Base-by-base conservation (phyloP, 1,140 invertebrate genomes). In the Drosophila seguyi region DNA sequence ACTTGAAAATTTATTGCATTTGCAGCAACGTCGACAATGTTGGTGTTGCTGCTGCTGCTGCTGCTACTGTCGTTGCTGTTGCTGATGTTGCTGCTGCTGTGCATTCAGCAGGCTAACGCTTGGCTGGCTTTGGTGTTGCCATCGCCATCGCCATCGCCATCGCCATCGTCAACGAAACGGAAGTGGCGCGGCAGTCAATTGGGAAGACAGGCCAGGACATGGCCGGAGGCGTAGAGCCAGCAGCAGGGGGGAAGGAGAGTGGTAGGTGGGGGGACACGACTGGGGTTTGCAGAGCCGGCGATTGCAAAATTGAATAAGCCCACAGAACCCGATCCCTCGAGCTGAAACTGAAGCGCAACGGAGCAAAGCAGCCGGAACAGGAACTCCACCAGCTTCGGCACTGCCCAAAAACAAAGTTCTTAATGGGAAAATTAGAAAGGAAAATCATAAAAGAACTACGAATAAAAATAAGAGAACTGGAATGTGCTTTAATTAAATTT, bases 1-100 rank as follows among this genome's bases (percentile, higher is more conserved):
- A 90, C 85, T 90, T 90, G 85, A 90, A 90, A 90, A 90, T 90
- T 90, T 90, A 90, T 90, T 90, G 85, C 85, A 90, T 90, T 90
- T 90, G 81, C 71, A 76, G 84, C 58, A 69, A 34, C 59, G 53
- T 52, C 39, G 52, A 66, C 50, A 60, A 52, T 56, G 56, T 47
- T 55, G 53, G 45, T 74, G 57, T 60, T 65, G 65, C 48, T 72
- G 58, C 57, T 72, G 45, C 1, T 58, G 71, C 20, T 62, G 42
- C 36, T 75, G 48, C 0, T 59, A 58, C 0, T 63, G 53, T 16
- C 58, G 41, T 25, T 76, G 48, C 16, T 61, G 47, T 10, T 61
- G 47, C 39, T 67, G 41, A 22, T 81, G 60, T n/a, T 67, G 75
- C 29, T 79, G 76, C 52, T 81, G 74, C 57, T 72, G 71, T 79